A percentile compares a stretch with the other conserved stretches of the same genome.
phyloP scores from a whole-genome alignment of 2,113 vertebrate species.

The Cyphomyrus plagiostoma region DNA sequence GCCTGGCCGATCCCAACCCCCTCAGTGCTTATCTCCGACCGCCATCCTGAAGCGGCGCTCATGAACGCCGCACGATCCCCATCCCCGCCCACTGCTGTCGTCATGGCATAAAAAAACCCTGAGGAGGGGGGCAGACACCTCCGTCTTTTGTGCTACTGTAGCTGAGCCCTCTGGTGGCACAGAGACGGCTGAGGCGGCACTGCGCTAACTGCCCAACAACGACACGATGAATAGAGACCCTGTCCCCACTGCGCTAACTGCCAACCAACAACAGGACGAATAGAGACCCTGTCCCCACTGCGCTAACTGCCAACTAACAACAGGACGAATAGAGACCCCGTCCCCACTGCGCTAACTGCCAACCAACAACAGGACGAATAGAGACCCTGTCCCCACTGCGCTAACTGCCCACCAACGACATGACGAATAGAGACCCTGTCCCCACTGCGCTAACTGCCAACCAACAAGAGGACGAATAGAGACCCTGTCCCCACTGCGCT shows the following conservation, averaged over 20 bases:
- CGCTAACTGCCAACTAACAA: not conserved
- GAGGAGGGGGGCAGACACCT: not conserved
- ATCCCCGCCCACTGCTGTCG: constrained; percentile 42
- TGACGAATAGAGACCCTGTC: not conserved
- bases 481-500: not conserved
- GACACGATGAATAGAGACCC: not conserved
- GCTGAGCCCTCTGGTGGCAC: not conserved
- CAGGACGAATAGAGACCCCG: no score
- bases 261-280: no score
- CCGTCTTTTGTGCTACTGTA: not conserved
- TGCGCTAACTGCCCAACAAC: not conserved
- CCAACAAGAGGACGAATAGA: no score
- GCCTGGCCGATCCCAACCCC: not conserved
- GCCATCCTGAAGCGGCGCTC: constrained; percentile 34
- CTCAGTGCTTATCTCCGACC: not conserved
- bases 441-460: not conserved
- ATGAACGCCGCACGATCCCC: constrained; percentile 44
- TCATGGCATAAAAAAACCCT: constrained; percentile 57
- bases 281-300: not conserved
- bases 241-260: not conserved
- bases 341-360: not conserved
- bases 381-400: not conserved
- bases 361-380: not conserved
- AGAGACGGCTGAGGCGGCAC: not conserved
- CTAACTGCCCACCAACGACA: not conserved